Percentiles rank a stretch among this genome's conserved stretches.
These are phyloP conservation scores for Heliothis peltigera DNA, from an alignment of 2,888 invertebrate species.

Conservation along the genomic window DNA sequence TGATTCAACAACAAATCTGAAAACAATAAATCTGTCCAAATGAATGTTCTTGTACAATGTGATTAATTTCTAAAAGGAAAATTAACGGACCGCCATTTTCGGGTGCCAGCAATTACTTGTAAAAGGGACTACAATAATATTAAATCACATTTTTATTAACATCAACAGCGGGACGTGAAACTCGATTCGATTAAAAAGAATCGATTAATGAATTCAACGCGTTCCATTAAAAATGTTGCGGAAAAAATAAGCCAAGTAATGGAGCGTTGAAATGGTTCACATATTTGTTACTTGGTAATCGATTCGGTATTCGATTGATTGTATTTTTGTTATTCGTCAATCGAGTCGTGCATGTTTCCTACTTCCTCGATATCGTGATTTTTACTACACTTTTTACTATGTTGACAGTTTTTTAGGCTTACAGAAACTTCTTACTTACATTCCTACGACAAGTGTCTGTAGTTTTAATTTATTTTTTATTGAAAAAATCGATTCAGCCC, in stretches of 20 bases:
- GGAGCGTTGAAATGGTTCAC: conserved; percentile 26
- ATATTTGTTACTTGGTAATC: conserved; percentile 44
- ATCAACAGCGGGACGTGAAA: conserved; percentile 46
- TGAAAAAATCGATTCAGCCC: not conserved
- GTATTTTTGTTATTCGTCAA: conserved; percentile 39
- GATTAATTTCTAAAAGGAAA: conserved; percentile 34
- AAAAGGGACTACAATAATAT: conserved; percentile 42
- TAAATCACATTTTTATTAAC: conserved; percentile 51
- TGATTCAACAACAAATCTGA: conserved; percentile 29
- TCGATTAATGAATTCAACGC: conserved; percentile 30
- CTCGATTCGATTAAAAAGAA: conserved; percentile 15
- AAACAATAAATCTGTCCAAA: conserved; percentile 28
- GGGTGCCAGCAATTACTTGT: conserved; percentile 28
- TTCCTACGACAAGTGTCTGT: not conserved
- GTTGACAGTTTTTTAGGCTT: conserved; percentile 19
- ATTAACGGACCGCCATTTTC: conserved; percentile 32
- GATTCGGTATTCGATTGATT: conserved; percentile 23
- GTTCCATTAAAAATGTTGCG: conserved; percentile 24
- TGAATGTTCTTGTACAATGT: conserved; percentile 27
- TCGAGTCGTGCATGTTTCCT: conserved; percentile 33
- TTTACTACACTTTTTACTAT: conserved; percentile 18
- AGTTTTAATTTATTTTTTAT: conserved; percentile 1
- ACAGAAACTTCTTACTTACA: conserved; percentile 13
- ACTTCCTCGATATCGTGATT: conserved; percentile 39
- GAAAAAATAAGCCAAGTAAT: conserved; percentile 27